A percentile compares a stretch with the other conserved stretches of the same genome.
phyloP scores from a whole-genome alignment of 2,797 vertebrate genomes.

The Bovichtus diacanthus region DNA sequence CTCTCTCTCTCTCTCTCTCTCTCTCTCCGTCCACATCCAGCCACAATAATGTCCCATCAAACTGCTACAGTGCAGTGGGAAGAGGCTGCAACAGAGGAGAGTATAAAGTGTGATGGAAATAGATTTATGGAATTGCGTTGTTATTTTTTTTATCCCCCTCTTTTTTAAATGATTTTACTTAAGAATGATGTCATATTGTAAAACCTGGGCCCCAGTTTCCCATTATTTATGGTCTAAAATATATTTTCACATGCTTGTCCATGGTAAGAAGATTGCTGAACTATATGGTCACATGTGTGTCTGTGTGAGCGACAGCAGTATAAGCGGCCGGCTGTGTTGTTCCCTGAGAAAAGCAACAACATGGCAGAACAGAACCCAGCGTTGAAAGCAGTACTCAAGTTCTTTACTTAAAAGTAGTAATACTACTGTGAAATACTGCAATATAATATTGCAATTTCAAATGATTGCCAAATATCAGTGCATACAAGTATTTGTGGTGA shows the following conservation, averaged over 20 bases:
- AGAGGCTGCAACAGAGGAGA: conserved; percentile 16
- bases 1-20: too few species aligned
- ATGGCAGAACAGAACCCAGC: neutral
- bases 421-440: neutral
- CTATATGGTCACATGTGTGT: conserved; percentile 5
- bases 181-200: neutral
- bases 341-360: conserved; percentile 3
- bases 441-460: neutral
- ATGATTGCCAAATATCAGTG: neutral
- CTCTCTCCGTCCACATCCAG: conserved; percentile 43
- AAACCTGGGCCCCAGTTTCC: neutral
- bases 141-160: neutral
- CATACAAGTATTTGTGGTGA: neutral
- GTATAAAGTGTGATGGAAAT: conserved; percentile 12
- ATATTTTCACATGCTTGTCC: conserved; percentile 19
- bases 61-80: conserved; percentile 28
- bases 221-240: conserved; percentile 17
- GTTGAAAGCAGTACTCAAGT: neutral
- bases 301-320: conserved; percentile 12
- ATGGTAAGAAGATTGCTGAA: neutral
- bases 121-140: conserved; percentile 13
- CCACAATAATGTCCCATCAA: conserved; percentile 47
- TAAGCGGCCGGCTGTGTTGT: conserved; percentile 15
- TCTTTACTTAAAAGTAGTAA: neutral
- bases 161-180: neutral